Evolutionary conservation across 2,888 invertebrate genomes (phyloP).

Genomic region (Watsonalla cultraria): DNA sequence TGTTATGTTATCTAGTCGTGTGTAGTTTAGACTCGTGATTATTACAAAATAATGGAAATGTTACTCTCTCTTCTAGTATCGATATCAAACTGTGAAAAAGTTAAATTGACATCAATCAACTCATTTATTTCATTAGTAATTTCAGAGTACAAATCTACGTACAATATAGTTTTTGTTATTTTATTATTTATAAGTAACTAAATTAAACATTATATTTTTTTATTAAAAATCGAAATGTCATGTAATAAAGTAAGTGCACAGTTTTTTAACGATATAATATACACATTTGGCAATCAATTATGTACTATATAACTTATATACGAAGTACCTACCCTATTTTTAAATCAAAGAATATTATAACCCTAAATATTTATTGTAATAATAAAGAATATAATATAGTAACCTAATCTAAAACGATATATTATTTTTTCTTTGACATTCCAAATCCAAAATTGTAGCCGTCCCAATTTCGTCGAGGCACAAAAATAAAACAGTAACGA

Average conservation of each 20-base stretch:
- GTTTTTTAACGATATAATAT: conserved; percentile 13
- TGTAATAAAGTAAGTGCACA: conserved; percentile 19
- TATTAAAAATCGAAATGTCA: conserved; percentile 19
- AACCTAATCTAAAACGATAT: no score
- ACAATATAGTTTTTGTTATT: conserved; percentile 7
- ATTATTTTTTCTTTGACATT: no score
- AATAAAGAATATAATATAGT: neutral
- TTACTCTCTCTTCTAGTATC: neutral
- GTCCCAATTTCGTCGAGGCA: neutral
- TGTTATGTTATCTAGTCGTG: conserved; percentile 25
- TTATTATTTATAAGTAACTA: conserved; percentile 12
- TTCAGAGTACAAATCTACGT: no score
- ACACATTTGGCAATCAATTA: neutral
- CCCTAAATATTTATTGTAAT: neutral
- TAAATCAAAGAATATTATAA: neutral
- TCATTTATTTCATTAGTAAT: no score
- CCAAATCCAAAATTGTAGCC: no score
- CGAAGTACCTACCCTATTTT: neutral
- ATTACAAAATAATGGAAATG: neutral
- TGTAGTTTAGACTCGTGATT: conserved; percentile 23
- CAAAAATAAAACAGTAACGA: conserved; percentile 15
- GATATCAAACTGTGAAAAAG: neutral
- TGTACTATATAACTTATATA: neutral
- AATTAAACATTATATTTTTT: conserved; percentile 7
- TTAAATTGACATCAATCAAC: no score